Conservation (phyloP, 2,888 invertebrate species). For the Meiosimyza platycephala region DNA sequence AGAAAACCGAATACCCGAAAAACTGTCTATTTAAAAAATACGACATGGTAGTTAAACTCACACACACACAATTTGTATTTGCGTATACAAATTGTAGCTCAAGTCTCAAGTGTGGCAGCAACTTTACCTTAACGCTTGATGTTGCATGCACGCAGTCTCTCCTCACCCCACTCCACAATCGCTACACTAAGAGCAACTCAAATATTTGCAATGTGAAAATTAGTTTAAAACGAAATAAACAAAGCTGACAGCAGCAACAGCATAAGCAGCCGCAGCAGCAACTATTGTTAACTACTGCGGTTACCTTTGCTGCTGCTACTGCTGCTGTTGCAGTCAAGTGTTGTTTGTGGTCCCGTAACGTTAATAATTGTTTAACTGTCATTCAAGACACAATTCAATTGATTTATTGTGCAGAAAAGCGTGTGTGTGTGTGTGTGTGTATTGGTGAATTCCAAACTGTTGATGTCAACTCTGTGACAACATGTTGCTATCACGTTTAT, state of each 20-base stretch:
- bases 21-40: too few relatives aligned
- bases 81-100: not conserved
- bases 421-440: not conserved
- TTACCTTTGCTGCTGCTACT: slow-evolving; percentile 8
- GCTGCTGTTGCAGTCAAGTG: slow-evolving; percentile 5
- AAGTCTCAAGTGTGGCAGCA: too few relatives aligned
- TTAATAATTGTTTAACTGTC: slow-evolving; percentile 34
- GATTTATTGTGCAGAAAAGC: not conserved
- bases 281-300: not conserved
- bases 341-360: slow-evolving; percentile 17
- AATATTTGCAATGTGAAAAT: slow-evolving; percentile 14
- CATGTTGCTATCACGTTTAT: slow-evolving; percentile 46
- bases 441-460: not conserved
- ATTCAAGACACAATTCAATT: slow-evolving; percentile 11
- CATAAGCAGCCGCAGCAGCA: slow-evolving; percentile 13
- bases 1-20: too few relatives aligned
- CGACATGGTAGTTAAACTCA: not conserved
- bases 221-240: slow-evolving; percentile 2
- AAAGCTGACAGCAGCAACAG: not conserved
- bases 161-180: not conserved
- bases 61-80: not conserved
- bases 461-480: slow-evolving; percentile 9
- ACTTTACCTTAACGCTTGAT: not conserved
- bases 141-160: not conserved
- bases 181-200: slow-evolving; percentile 1